Evolutionary conservation across 1,140 invertebrate genomes (phyloP).

Genomic region (Aphidius ervi): DNA sequence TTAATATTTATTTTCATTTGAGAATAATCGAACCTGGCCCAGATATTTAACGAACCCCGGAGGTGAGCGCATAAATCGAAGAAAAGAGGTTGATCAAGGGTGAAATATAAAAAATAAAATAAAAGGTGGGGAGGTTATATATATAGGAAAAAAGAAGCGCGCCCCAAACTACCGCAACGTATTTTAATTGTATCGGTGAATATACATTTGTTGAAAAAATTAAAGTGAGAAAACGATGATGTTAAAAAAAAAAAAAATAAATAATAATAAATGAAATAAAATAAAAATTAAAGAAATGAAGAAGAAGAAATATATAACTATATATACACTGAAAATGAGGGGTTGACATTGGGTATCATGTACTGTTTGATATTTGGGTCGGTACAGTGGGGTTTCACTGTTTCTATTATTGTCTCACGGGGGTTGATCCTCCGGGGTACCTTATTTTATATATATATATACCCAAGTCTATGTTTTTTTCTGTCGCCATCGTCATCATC

Average conservation of each 20-base stretch:
- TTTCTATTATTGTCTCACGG: conserved; percentile 52
- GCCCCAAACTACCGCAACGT: conserved; percentile 38
- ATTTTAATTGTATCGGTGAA: conserved; percentile 39
- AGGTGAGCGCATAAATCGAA: conserved; percentile 34
- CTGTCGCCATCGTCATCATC: too few species aligned
- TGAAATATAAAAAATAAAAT: conserved; percentile 11
- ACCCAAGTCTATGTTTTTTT: too few species aligned
- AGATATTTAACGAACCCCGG: conserved; percentile 32
- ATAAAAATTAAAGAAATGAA: too few species aligned
- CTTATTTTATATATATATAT: too few species aligned
- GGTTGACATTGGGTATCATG: conserved; percentile 40
- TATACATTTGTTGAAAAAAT: conserved; percentile 19
- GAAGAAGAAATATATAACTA: background rate
- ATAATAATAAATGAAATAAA: too few species aligned
- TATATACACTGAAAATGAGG: conserved; percentile 5
- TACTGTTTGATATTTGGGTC: conserved; percentile 39
- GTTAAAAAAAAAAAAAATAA: too few species aligned
- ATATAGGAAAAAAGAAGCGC: conserved; percentile 8
- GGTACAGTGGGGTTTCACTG: conserved; percentile 35
- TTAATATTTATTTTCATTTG: conserved; percentile 1
- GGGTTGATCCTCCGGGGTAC: conserved; percentile 25
- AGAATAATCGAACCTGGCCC: conserved; percentile 27
- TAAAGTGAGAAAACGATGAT: background rate
- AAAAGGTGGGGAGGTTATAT: background rate
- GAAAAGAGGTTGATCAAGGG: conserved; percentile 29